These are phyloP conservation scores for Gallinago paraguaiae DNA, from an alignment of 2,113 vertebrate species.

Conservation along the genomic window DNA sequence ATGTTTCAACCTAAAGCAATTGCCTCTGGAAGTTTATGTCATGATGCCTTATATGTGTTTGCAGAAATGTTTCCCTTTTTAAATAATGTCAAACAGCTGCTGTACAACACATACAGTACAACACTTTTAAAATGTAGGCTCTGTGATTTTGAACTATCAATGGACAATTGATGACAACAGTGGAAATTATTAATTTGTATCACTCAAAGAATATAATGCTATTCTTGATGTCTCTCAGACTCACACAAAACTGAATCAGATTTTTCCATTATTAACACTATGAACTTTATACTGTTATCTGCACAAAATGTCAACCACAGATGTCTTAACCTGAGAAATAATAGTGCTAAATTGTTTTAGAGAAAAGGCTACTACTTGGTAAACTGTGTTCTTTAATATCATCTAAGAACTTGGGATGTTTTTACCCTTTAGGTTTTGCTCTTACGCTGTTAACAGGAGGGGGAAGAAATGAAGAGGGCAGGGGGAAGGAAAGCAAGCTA, in stretches of 20 bases:
- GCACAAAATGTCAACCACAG: conserved; percentile 18
- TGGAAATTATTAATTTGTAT: conserved; percentile 19
- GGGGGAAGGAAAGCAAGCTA: conserved; percentile 23
- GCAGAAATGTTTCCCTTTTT: conserved; percentile 10
- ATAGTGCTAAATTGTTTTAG: not conserved
- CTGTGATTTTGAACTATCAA: conserved; percentile 39
- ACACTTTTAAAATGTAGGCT: not conserved
- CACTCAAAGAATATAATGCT: not conserved
- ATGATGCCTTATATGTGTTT: conserved; percentile 7
- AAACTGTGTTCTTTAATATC: conserved; percentile 17
- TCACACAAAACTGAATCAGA: not conserved
- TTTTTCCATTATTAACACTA: conserved; percentile 16
- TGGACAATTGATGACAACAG: conserved; percentile 13
- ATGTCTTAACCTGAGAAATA: conserved; percentile 29
- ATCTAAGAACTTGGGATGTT: not conserved
- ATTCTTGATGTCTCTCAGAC: conserved; percentile 18
- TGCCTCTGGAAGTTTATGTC: conserved; percentile 40
- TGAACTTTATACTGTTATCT: conserved; percentile 8
- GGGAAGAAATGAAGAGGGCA: not conserved
- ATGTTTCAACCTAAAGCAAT: conserved; percentile 30
- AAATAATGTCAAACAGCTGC: conserved; percentile 30
- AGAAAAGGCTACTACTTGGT: not conserved
- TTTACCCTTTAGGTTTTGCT: not conserved
- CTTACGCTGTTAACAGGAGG: not conserved
- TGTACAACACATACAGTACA: conserved; percentile 27